Evolutionary conservation across 2,888 invertebrate species (phyloP).

Genomic region (Cremastobaeus sp.): DNA sequence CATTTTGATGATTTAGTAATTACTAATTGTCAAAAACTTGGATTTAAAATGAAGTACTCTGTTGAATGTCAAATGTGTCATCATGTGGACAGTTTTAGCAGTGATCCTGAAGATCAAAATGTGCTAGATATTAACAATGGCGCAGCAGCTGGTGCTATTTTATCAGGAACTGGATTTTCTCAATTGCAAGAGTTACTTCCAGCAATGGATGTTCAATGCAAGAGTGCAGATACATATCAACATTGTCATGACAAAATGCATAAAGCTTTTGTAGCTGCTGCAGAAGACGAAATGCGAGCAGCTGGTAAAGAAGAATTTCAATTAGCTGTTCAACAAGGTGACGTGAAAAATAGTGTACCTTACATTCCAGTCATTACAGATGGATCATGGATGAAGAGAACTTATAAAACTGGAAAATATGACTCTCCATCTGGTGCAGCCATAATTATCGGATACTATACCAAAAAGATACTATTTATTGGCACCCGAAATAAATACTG

Average conservation of each 20-base stretch:
- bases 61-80: no score
- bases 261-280: slow-evolving; percentile 1
- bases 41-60: no score
- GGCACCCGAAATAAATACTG: slow-evolving; percentile 2
- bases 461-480: slow-evolving; percentile 9
- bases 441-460: slow-evolving; percentile 1
- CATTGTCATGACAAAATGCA: slow-evolving; percentile 1
- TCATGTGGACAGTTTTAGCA: no score
- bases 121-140: slow-evolving; percentile 1
- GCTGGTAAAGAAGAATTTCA: slow-evolving; percentile 2
- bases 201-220: slow-evolving; percentile 2
- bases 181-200: slow-evolving; percentile 18
- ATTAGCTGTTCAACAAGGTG: not conserved
- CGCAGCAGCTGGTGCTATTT: slow-evolving; percentile 15
- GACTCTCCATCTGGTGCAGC: slow-evolving; percentile 5
- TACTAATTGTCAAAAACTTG: no score
- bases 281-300: slow-evolving; percentile 1
- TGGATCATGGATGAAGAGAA: slow-evolving; percentile 22
- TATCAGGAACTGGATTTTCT: slow-evolving; percentile 13
- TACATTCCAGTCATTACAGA: slow-evolving; percentile 8
- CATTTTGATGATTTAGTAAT: no score
- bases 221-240: not conserved
- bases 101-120: slow-evolving; percentile 2
- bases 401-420: slow-evolving; percentile 6
- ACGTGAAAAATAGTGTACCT: slow-evolving; percentile 1